Base-by-base conservation (phyloP, 2,113 vertebrate species). In the Peucedramus taeniatus region DNA sequence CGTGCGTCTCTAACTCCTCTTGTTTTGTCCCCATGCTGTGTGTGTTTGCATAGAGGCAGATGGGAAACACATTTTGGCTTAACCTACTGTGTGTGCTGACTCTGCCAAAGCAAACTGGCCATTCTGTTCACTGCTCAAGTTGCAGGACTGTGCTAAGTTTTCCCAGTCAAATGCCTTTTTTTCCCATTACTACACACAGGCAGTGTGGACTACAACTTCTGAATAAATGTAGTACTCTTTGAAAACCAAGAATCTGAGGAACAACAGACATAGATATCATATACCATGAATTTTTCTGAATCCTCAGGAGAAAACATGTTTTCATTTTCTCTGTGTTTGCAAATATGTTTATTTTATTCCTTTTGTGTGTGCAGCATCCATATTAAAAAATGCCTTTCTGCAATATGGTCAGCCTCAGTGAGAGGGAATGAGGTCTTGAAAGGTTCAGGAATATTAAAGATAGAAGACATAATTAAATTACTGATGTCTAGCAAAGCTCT, bases 1-100 rank as follows among this genome's bases (percentile, higher is more conserved):
- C 0, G 0, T 1, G 1, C 1, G 0, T 39, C 22, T 51, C 44
- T 39, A 66, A 16, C 10, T 28, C 19, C 44, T 66, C 22, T 50
- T 30, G 12, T 39, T 82, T 45, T 57, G n/a, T 44, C 5, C 13
- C 13, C 8, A 2, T 74, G 28, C 27, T 74, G 42, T 8, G 6
- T 50, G 22, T 37, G 28, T 39, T 39, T 66, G 9, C 7, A 3
- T 5, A 59, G 27, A 66, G 23, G 51, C 10, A 74, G 44, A 45
- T 2, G 4, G 13, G 30, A 89, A 89, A 54, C 15, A 26, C 11
- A 4, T 57, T 64, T 59, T 37, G 23, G 4, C 18, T 64, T 68
- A 21, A 77, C 40, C 27, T 22, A 4, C 30, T 60, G 4, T 1
- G 13, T 2, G 2, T 51, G 14, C 27, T 59, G 54, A 24, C 11